These are phyloP conservation scores for Lepus americanus DNA, from an alignment of 2,113 vertebrate genomes.

Conservation along the genomic window DNA sequence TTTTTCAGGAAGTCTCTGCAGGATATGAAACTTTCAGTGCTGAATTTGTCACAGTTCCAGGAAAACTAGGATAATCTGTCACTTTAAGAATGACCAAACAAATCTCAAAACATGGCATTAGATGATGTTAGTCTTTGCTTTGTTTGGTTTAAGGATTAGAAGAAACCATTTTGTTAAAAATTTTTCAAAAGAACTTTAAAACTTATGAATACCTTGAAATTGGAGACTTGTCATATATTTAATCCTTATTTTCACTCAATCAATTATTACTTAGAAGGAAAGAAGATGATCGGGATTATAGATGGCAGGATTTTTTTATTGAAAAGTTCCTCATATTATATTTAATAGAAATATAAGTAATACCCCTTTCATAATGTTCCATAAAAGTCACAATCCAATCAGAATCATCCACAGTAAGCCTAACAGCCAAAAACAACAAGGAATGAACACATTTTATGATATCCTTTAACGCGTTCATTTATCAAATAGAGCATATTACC, in stretches of 20 bases:
- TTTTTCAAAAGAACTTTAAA: neutral
- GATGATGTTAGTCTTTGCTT: neutral
- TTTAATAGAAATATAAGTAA: constrained; percentile 56
- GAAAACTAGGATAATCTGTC: neutral
- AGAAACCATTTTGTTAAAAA: neutral
- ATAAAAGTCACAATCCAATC: constrained; percentile 18
- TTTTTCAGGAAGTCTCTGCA: neutral
- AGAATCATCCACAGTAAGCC: neutral
- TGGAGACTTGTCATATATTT: neutral
- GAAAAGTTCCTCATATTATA: constrained; percentile 45
- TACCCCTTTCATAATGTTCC: neutral
- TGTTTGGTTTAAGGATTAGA: neutral
- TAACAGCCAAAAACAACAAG: constrained; percentile 20
- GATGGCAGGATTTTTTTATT: neutral
- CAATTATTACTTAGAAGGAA: neutral
- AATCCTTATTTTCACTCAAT: neutral
- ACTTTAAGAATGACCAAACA: neutral
- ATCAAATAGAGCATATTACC: constrained; percentile 57
- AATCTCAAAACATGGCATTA: neutral
- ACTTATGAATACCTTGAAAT: neutral
- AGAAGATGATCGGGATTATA: neutral
- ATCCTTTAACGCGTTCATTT: constrained; percentile 56
- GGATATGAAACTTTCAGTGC: neutral
- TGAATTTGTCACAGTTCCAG: neutral
- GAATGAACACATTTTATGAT: constrained; percentile 39